phyloP scores from a whole-genome alignment of 2,888 invertebrate genomes.

The Argynnis bischoffii region DNA sequence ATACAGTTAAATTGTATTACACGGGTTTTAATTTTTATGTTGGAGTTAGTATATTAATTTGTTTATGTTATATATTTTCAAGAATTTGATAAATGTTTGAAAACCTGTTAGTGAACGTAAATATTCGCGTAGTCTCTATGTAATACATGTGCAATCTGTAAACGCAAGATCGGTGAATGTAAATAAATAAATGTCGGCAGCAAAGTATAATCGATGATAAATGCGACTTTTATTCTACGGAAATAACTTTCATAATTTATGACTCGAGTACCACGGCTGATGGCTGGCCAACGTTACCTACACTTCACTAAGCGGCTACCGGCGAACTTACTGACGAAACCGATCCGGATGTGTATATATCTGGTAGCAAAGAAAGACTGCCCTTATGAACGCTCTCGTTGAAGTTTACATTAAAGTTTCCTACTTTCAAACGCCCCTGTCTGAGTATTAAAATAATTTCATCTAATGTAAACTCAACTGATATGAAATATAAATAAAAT shows the following conservation, averaged over 20 bases:
- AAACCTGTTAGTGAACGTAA: background rate
- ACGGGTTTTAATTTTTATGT: too few relatives aligned
- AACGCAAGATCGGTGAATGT: conserved; percentile 19
- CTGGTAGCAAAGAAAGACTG: background rate
- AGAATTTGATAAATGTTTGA: background rate
- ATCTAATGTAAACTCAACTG: conserved; percentile 8
- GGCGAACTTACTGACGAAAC: conserved; percentile 7
- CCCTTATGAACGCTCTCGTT: background rate
- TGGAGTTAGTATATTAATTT: too few relatives aligned
- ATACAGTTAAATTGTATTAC: too few relatives aligned
- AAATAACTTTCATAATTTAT: conserved; percentile 36
- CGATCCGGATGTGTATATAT: conserved; percentile 13
- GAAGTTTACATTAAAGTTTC: background rate
- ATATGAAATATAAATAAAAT: background rate
- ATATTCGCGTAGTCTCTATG: background rate
- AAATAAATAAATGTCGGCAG: conserved; percentile 32
- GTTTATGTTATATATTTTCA: too few relatives aligned
- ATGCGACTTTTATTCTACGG: conserved; percentile 26
- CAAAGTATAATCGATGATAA: conserved; percentile 34
- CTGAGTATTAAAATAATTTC: conserved; percentile 3
- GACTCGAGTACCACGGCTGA: background rate
- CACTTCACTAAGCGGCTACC: too few relatives aligned
- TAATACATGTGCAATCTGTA: conserved; percentile 20
- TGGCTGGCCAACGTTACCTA: too few relatives aligned
- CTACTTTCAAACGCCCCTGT: background rate